A percentile compares a stretch with the other conserved stretches of the same genome.
Evolutionary conservation across 2,888 invertebrate species (phyloP).

Genomic region (Tachystola acroxantha): DNA sequence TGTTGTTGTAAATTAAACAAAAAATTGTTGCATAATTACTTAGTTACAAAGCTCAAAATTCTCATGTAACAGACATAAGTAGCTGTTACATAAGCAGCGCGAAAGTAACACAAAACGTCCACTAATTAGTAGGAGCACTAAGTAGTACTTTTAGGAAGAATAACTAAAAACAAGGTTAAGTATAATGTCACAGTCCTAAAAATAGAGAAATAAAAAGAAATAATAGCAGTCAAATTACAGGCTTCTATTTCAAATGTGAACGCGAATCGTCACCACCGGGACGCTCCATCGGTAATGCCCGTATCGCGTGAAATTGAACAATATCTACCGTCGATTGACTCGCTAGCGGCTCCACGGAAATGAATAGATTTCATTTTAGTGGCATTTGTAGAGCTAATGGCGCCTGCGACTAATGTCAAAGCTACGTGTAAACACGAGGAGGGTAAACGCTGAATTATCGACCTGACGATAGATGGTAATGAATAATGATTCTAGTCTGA

Average conservation of each 20-base stretch:
- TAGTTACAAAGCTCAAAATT: too few species aligned
- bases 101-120: too few species aligned
- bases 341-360: constrained; percentile 56
- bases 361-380: constrained; percentile 78
- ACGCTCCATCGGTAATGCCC: constrained; percentile 53
- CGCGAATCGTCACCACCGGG: constrained; percentile 29
- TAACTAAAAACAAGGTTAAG: too few species aligned
- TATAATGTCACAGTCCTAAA: too few species aligned
- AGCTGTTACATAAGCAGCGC: too few species aligned
- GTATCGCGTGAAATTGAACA: constrained; percentile 73
- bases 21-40: too few species aligned
- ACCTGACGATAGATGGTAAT: constrained; percentile 48
- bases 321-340: constrained; percentile 71
- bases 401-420: constrained; percentile 58
- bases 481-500: constrained; percentile 27
- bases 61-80: too few species aligned
- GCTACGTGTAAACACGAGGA: constrained; percentile 36
- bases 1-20: too few species aligned
- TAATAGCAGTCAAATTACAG: constrained; percentile 21
- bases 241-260: constrained; percentile 29
- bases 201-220: too few species aligned
- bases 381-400: constrained; percentile 76
- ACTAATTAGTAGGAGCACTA: too few species aligned
- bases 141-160: too few species aligned
- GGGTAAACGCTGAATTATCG: constrained; percentile 31